Evolutionary conservation across 2,113 vertebrate species (phyloP), one percentile per base, ranked within the genome.

Genomic region (Cyphomyrus plagiostoma): DNA sequence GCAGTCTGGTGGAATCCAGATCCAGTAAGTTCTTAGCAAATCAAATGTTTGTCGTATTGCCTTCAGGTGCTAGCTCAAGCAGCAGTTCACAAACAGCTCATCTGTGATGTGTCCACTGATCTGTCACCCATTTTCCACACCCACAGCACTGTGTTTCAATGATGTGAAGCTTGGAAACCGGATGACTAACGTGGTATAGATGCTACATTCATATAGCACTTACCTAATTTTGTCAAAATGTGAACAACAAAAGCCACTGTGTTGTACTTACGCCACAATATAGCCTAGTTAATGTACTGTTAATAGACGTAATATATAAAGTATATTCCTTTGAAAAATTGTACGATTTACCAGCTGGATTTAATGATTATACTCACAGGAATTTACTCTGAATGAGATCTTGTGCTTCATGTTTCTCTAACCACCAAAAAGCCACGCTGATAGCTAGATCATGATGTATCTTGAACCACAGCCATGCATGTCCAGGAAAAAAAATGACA

Each of bases 361-460:
- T 46, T 49, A 19, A 19, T 0, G 26, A 30, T 26, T 56, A 19
- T 74, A 94, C 96, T 96, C 91, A 97, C 96, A 93, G 90, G 90
- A 95, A 90, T 89, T 95, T 92, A 93, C 91, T 93, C 88, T 94
- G 91, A 13, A 93, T 90, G 52, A 92, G 88, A 52, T 92, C 90
- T 0, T 92, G 90, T 86, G 91, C 93, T 91, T 94, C 93, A 11
- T 95, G 95, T 89, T 90, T 94, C 90, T 93, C 93, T 88, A 97
- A 86, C 97, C 96, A 97, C 91, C 95, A 95, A 49, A 97, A 93
- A 89, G 96, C 97, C 62, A 96, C 94, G 26, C 86, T 93, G 88
- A 97, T 91, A 42, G 96, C 96, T 90, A 98, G 94, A 92, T 96
- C 97, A 90, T 97, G 97, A 94, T 97, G 97, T 39, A 95, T 96